Percentiles rank a stretch among this genome's conserved stretches.
phyloP scores from a whole-genome alignment of 2,113 vertebrate species.

The sheep (Ovis aries) region ARS-UI_Ramb_v3.0 NC_056065.1:49265001-49265500 shows the following conservation, averaged over 20 bases:
- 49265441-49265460: background rate
- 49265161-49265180: background rate
- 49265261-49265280: background rate
- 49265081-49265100: background rate
- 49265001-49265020: background rate
- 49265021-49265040: background rate
- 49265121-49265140: background rate
- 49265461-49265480: background rate
- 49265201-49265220: background rate
- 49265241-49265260: background rate
- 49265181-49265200: accelerated
- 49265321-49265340: no score
- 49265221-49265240: background rate
- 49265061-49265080: background rate
- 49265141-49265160: background rate
- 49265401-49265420: background rate
- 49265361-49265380: background rate
- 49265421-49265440: background rate
- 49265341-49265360: accelerated
- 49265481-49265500: background rate
- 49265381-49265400: background rate
- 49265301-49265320: accelerated
- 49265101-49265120: background rate
- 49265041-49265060: background rate
- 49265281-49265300: accelerated